These are phyloP conservation scores for Caenorhabditis latens DNA, from an alignment of 1,140 invertebrate species.

Conservation along the genomic window DNA sequence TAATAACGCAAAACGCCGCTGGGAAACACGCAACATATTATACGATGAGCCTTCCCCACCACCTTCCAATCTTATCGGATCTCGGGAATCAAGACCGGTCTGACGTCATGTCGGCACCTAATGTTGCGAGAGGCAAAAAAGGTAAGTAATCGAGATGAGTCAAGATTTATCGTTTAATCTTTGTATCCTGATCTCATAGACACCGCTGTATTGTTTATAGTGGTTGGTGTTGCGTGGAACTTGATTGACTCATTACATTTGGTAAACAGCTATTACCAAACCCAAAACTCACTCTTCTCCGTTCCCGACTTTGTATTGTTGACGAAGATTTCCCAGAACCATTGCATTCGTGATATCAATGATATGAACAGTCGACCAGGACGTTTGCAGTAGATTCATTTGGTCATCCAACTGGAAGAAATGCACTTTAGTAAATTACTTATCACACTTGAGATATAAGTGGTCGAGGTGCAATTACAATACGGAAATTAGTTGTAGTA, in stretches of 20 bases:
- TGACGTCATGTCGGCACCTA: conserved; percentile 49
- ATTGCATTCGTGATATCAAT: conserved; percentile 52
- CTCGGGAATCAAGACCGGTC: background rate
- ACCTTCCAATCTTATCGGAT: conserved; percentile 19
- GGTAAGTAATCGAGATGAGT: conserved; percentile 45
- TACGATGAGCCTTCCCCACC: conserved; percentile 16
- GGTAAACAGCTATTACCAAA: background rate
- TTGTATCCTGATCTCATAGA: conserved; percentile 29
- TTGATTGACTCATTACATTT: conserved; percentile 10
- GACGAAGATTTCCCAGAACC: background rate
- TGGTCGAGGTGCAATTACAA: conserved; percentile 24
- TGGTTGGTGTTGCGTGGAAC: conserved; percentile 7
- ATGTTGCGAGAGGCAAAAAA: conserved; percentile 7
- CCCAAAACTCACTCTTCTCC: conserved; percentile 37
- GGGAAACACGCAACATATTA: conserved; percentile 15
- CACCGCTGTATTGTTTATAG: conserved; percentile 19
- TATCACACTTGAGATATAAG: conserved; percentile 34
- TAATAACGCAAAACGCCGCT: background rate
- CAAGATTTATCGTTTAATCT: conserved; percentile 50
- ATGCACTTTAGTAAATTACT: conserved; percentile 37
- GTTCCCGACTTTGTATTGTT: conserved; percentile 1
- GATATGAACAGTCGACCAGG: conserved; percentile 40
- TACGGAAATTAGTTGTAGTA: conserved; percentile 8
- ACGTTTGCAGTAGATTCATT: conserved; percentile 40
- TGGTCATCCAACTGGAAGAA: conserved; percentile 52